These are phyloP conservation scores for Hyphantria cunea DNA, from an alignment of 1,140 invertebrate species.

Conservation along the genomic window DNA sequence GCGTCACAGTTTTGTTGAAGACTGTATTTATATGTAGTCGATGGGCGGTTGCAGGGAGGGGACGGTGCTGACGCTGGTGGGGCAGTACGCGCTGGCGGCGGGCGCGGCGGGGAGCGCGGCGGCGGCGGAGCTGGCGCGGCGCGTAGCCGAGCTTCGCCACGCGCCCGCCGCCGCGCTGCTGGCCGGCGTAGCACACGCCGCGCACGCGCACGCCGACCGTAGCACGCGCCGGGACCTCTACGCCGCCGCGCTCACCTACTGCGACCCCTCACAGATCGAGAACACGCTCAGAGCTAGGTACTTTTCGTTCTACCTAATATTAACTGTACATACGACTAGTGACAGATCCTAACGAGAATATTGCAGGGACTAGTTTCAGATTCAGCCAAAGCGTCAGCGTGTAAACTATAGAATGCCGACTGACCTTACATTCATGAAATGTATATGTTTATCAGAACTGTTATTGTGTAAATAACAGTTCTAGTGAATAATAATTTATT, in stretches of 20 bases:
- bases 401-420: no score
- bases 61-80: slow-evolving; percentile 48
- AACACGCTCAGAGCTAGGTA: slow-evolving; percentile 49
- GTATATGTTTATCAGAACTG: no score
- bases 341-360: no score
- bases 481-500: no score
- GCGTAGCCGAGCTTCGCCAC: slow-evolving; percentile 48
- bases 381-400: no score
- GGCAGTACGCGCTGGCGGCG: slow-evolving; percentile 39
- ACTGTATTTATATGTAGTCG: no score
- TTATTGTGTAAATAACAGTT: no score
- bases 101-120: slow-evolving; percentile 32
- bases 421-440: no score
- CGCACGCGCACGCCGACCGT: slow-evolving; percentile 44
- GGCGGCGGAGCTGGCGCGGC: slow-evolving; percentile 41
- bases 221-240: slow-evolving; percentile 35
- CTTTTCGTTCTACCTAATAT: no score
- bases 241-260: slow-evolving; percentile 46
- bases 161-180: slow-evolving; percentile 47
- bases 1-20: no score
- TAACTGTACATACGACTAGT: neutral
- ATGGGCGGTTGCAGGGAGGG: no score
- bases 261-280: slow-evolving; percentile 31
- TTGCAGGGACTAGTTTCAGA: no score
- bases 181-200: slow-evolving; percentile 34